These are phyloP conservation scores for Trissonchulus sp. DNA, from an alignment of 2,888 invertebrate genomes.

Conservation along the genomic window DNA sequence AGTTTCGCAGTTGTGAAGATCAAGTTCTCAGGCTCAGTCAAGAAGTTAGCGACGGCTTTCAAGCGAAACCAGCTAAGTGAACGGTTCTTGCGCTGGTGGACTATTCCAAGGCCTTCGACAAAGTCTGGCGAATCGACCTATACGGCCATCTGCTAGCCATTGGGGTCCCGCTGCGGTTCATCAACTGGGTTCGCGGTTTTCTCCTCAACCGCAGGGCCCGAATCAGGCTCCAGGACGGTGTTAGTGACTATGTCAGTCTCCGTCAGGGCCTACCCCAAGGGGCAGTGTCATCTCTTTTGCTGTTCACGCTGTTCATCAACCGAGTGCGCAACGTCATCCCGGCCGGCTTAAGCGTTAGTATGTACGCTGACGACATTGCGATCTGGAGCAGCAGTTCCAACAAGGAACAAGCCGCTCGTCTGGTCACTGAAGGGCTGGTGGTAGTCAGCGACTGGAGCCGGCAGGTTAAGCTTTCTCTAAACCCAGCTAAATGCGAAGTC, in stretches of 20 bases:
- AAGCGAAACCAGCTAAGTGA: too few species aligned
- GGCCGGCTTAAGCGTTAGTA: neutral
- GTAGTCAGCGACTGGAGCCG: neutral
- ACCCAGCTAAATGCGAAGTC: neutral
- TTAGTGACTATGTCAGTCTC: neutral
- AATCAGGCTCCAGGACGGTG: neutral
- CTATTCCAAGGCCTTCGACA: slow-evolving; percentile 10
- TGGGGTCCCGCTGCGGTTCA: slow-evolving; percentile 6
- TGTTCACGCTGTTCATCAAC: too few species aligned
- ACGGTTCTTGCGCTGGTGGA: neutral
- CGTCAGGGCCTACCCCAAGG: too few species aligned
- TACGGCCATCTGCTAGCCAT: neutral
- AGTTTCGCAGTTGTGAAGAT: slow-evolving; percentile 10
- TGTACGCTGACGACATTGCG: too few species aligned
- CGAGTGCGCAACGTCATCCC: neutral
- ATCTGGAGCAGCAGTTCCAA: too few species aligned
- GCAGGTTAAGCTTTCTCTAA: neutral
- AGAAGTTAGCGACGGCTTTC: neutral
- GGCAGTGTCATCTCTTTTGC: too few species aligned
- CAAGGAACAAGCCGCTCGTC: too few species aligned
- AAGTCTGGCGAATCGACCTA: neutral
- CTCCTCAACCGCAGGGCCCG: neutral
- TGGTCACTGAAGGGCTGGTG: neutral
- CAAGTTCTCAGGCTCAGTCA: neutral
- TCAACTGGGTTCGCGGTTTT: neutral